Conservation (phyloP, 2,888 invertebrate genomes). For the Dynastes grantii region DNA sequence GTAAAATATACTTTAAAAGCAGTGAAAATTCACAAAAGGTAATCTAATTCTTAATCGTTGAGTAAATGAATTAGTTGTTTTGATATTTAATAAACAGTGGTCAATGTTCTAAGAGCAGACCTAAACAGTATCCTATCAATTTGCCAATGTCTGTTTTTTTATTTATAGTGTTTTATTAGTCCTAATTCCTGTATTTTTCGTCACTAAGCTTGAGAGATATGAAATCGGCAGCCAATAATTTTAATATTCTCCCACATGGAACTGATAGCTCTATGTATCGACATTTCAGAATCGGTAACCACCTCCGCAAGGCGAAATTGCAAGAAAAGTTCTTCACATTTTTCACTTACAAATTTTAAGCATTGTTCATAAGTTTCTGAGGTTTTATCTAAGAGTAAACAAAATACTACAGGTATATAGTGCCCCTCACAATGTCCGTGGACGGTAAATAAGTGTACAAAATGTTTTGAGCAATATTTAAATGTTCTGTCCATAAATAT, state of each 20-base stretch:
- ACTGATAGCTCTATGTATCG: background rate
- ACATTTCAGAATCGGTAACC: background rate
- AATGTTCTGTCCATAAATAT: no score
- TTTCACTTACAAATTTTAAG: background rate
- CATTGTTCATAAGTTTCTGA: background rate
- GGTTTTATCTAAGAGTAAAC: background rate
- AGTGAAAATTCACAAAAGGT: no score
- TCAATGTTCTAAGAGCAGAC: background rate
- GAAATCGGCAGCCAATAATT: background rate
- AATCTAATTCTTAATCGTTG: no score
- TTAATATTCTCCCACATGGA: background rate
- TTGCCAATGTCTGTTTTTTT: background rate
- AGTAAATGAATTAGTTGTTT: no score
- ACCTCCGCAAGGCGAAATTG: background rate
- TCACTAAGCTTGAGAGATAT: background rate
- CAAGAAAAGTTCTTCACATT: background rate
- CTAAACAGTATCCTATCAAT: no score
- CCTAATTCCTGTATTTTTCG: background rate
- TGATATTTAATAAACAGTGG: no score
- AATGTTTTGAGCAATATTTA: no score
- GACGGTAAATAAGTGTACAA: no score
- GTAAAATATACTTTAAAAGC: no score
- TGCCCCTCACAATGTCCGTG: no score
- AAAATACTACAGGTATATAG: no score
- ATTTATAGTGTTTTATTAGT: constrained; percentile 2